Evolutionary conservation across 1,140 invertebrate genomes (phyloP).

Genomic region (Drosophila ironensis): DNA sequence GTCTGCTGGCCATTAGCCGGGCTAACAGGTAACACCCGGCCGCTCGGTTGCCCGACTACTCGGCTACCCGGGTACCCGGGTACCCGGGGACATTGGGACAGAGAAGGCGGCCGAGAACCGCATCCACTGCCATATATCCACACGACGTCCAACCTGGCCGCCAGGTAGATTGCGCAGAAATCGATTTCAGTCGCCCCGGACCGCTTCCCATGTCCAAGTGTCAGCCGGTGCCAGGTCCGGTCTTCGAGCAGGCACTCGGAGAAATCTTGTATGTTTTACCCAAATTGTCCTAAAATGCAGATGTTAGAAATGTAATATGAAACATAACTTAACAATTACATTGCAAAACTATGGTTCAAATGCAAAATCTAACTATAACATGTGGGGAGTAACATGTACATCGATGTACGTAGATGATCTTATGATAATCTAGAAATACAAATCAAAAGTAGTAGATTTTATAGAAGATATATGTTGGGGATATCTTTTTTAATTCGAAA

Average conservation of each 20-base stretch:
- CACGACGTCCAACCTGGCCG: not conserved
- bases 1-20: constrained; percentile 56
- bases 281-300: not conserved
- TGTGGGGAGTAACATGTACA: too few species aligned
- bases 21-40: constrained; percentile 48
- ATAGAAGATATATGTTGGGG: too few species aligned
- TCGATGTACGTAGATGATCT: too few species aligned
- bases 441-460: too few species aligned
- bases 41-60: too few species aligned
- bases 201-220: constrained; percentile 45
- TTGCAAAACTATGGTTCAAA: too few species aligned
- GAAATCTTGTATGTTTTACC: not conserved
- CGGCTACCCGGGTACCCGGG: not conserved
- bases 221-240: constrained; percentile 25
- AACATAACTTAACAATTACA: not conserved
- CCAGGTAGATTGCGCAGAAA: constrained; percentile 32
- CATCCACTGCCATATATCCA: not conserved
- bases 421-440: too few species aligned
- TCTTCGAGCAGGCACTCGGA: constrained; percentile 2
- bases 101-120: too few species aligned
- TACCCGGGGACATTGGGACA: too few species aligned
- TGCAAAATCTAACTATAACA: too few species aligned
- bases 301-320: not conserved
- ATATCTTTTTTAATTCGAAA: too few species aligned
- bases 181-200: constrained; percentile 42